Evolutionary conservation across 2,113 vertebrate species (phyloP), one percentile per base, ranked within the genome.

Genomic region (Anas platyrhynchos): DNA sequence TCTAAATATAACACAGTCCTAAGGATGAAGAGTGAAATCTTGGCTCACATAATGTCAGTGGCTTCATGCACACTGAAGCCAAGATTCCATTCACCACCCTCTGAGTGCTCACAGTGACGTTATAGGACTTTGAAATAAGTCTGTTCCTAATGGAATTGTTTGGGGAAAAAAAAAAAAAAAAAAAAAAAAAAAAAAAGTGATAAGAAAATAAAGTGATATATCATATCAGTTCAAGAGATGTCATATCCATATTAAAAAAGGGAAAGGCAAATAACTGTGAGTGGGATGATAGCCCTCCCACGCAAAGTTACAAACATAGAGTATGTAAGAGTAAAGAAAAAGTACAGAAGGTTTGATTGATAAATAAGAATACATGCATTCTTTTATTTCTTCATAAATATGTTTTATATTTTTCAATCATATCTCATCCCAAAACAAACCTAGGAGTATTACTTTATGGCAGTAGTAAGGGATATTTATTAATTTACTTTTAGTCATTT

Each of bases 101-200:
- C 62, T 5, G 11, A 63, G 26, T 8, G 14, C 16, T 88, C 52
- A 66, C 31, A 34, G 15, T 48, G 58, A 44, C 58, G 11, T 36
- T 74, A 46, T 83, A 92, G 29, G 77, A 75, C 56, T 81, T 67
- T 55, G 34, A 89, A 91, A 69, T 14, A 91, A 72, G 73, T 71
- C 72, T 88, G 6, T 67, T 89, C 44, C 32, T 86, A 77, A 83
- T 63, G 59, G 23, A 80, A 73, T 20, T 55, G 3, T 32, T 72
- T 48, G 34, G 16, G 17, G 6, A 91, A 89, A 82, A 71, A 94
- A 91, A 85, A 93, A 90, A 85, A 79, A 68, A 46, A 90, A 85
- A 79, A 68, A 46, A 7, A 78, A 68, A 22, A 89, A 44, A 17
- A 21, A 46, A 46, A 10, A 48, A 48, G 20, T 48, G 23, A 84